Evolutionary conservation across 1,140 invertebrate species (phyloP).

Genomic region (Galendromus occidentalis): DNA sequence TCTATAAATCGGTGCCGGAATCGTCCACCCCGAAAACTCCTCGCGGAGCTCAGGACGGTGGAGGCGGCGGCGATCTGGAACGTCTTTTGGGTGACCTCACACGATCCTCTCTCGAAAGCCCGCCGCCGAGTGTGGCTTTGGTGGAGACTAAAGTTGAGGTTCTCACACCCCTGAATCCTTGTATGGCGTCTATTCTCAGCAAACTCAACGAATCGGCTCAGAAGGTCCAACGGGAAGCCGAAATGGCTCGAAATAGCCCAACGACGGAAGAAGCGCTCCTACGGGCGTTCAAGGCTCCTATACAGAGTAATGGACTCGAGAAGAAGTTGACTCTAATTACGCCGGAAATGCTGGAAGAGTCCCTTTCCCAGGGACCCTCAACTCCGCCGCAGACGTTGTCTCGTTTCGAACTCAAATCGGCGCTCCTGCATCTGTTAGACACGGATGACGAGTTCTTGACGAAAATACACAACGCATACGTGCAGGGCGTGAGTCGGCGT

Average conservation of each 20-base stretch:
- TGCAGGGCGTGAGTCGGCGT: neutral
- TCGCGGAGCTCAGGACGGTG: neutral
- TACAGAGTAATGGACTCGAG: neutral
- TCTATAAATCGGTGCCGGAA: neutral
- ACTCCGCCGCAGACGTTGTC: neutral
- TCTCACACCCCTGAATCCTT: neutral
- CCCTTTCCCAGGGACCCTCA: neutral
- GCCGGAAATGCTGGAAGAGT: constrained; percentile 9
- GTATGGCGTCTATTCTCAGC: neutral
- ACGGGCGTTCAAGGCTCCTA: neutral
- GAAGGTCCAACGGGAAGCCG: neutral
- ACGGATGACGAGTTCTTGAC: neutral
- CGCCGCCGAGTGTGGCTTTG: neutral
- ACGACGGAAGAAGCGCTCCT: neutral
- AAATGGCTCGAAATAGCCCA: neutral
- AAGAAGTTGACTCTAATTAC: constrained; percentile 6
- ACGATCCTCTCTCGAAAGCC: neutral
- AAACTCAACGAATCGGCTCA: constrained; percentile 5
- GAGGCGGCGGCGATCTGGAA: neutral
- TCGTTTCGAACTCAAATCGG: neutral
- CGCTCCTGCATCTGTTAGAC: neutral
- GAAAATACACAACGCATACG: constrained; percentile 4
- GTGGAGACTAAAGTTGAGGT: neutral
- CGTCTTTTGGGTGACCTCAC: neutral
- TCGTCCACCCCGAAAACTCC: neutral